Conservation (phyloP, 2,113 vertebrate genomes). For the Coreoperca whiteheadi region DNA sequence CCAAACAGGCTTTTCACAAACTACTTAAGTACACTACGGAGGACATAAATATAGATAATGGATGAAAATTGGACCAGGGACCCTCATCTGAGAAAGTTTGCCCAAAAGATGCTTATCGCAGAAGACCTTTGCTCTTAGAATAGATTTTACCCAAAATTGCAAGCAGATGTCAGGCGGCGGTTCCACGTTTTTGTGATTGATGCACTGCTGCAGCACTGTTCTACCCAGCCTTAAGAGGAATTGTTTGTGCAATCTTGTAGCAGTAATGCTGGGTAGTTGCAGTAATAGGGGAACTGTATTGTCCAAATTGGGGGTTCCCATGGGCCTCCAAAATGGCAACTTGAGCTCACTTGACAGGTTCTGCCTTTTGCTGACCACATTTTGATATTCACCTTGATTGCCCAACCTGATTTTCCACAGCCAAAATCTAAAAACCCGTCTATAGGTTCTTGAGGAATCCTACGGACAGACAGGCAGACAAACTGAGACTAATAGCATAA, state of each 20-base stretch:
- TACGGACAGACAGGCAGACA: background rate
- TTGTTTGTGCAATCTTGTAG: conserved; percentile 31
- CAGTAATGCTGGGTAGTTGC: conserved; percentile 34
- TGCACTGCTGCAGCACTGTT: conserved; percentile 37
- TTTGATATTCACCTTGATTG: background rate
- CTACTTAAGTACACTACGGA: conserved; percentile 51
- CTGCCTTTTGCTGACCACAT: background rate
- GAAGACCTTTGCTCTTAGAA: conserved; percentile 61
- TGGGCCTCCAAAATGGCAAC: conserved; percentile 11
- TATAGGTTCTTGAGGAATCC: background rate
- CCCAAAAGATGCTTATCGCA: conserved; percentile 72
- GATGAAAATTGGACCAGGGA: conserved; percentile 63
- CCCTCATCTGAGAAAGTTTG: conserved; percentile 74
- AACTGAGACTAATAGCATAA: background rate
- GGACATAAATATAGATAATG: conserved; percentile 72
- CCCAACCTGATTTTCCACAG: background rate
- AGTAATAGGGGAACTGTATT: conserved; percentile 12
- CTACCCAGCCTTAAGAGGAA: conserved; percentile 36
- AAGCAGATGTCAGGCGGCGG: conserved; percentile 67
- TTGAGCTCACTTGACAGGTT: background rate
- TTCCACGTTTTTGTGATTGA: conserved; percentile 43
- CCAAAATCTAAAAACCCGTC: background rate
- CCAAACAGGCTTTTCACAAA: conserved; percentile 53
- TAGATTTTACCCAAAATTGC: conserved; percentile 68
- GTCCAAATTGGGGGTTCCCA: conserved; percentile 26